Percentiles rank a stretch among this genome's conserved stretches.
Evolutionary conservation across 2,113 vertebrate genomes (phyloP).

Genomic region (Ceuthmochares aereus): DNA sequence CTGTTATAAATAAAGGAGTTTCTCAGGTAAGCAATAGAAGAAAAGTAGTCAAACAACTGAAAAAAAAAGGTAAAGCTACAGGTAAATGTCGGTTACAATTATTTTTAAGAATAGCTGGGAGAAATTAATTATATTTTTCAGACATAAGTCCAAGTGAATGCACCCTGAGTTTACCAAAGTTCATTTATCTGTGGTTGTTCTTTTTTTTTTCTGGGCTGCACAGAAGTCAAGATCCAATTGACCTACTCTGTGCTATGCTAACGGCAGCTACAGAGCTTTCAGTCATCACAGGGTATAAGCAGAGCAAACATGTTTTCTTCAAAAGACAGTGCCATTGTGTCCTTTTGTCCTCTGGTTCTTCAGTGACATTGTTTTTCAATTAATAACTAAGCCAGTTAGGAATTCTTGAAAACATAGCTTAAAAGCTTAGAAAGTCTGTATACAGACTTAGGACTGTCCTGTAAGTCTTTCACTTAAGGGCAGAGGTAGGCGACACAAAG

Average conservation of each 20-base stretch:
- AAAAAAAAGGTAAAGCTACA: background rate
- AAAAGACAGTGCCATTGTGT: background rate
- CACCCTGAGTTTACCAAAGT: background rate
- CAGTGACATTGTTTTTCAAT: background rate
- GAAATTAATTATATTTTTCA: background rate
- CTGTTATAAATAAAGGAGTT: background rate
- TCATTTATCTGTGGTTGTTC: background rate
- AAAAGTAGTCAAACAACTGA: background rate
- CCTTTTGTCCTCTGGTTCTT: background rate
- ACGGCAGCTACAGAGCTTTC: background rate
- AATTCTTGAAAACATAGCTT: background rate
- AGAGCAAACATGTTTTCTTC: background rate
- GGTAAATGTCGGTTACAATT: background rate
- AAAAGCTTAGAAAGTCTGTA: background rate
- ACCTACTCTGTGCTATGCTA: background rate
- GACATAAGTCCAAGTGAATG: background rate
- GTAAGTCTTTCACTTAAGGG: background rate
- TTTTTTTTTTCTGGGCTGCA: background rate
- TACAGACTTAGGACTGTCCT: background rate
- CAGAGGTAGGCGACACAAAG: background rate
- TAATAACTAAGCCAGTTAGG: background rate
- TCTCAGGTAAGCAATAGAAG: background rate
- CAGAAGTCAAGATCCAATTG: background rate
- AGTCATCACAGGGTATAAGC: background rate
- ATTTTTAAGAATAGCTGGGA: background rate